Base-by-base conservation (phyloP, 2,888 invertebrate species). In the Nomada goodeniana region DNA sequence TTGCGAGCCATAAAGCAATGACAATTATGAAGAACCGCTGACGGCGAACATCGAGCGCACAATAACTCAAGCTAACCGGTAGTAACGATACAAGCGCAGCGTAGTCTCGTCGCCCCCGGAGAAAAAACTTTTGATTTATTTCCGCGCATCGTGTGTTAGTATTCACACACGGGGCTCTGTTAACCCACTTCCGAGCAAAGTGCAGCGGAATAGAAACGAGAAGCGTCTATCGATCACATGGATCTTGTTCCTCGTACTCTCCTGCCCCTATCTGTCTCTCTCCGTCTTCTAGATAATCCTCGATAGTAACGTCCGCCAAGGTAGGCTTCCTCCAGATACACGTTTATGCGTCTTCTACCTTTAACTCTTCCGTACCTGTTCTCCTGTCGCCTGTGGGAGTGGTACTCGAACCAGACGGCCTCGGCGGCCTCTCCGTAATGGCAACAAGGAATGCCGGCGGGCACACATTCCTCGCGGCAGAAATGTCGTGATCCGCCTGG, bases 351-450 rank as follows among this genome's bases (percentile, higher is more conserved):
- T 36, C 53, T 53, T 67, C 52, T 29, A 65, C 18, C 3, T 26
- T 26, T 77, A 29, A 69, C 72, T 87, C 86, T 86, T 85, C 85
- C 82, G 87, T 87, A 84, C 83, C 84, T 83, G 89, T 82, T 80
- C 78, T 78, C 79, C 73, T 75, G 78, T 77, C 20, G 20, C 47
- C 83, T 60, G 85, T 86, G 88, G 90, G 88, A 89, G 89, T 89
- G 90, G 88, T 89, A 90, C 88, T 87, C 84, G 87, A 90, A 91
- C 91, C 90, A 89, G 91, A 80, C 89, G 91, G 84, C 91, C 91
- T 91, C 90, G 89, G 86, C 82, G 80, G 87, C 86, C 88, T 85
- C 90, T 85, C 85, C 80, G 76, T 87, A 89, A 87, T 89, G 88
- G 88, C 90, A 86, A 91, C 84, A 83, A 87, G 88, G 88, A 91